These are phyloP conservation scores for Apteryx mantelli DNA, from an alignment of 2,113 vertebrate genomes.

Conservation along the genomic window DNA sequence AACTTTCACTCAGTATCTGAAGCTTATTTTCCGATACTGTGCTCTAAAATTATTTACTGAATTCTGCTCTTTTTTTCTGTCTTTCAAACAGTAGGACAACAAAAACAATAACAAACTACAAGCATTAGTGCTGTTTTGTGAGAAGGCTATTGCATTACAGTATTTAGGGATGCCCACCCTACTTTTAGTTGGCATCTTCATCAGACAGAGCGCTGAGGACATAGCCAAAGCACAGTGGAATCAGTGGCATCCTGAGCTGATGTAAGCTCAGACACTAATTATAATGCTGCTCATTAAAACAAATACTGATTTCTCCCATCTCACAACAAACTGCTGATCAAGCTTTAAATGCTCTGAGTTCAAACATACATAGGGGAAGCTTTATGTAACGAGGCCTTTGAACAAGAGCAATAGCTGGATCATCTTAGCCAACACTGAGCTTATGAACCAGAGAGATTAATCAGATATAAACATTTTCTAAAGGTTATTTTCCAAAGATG, in stretches of 20 bases:
- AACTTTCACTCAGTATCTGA: not conserved
- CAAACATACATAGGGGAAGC: not conserved
- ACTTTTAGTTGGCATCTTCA: not conserved
- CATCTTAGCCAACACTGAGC: not conserved
- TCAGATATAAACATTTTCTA: not conserved
- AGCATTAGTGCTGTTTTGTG: not conserved
- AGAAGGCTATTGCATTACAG: not conserved
- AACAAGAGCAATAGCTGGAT: not conserved
- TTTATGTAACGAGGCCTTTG: not conserved
- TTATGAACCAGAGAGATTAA: not conserved
- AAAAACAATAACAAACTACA: not conserved
- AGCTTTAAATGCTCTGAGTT: not conserved
- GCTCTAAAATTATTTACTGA: not conserved
- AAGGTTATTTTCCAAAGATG: not conserved
- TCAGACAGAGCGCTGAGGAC: not conserved
- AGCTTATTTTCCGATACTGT: not conserved
- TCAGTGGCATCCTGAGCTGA: not conserved
- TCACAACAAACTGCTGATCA: not conserved
- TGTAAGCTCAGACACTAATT: not conserved
- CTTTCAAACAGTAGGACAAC: not conserved
- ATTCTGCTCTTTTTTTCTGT: not conserved
- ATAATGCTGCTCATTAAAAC: not conserved
- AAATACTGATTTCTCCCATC: not conserved
- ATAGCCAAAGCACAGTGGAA: not conserved
- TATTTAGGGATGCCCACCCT: not conserved